Evolutionary conservation across 2,113 vertebrate genomes (phyloP).

Genomic region (Leptobrachium ailaonicum): DNA sequence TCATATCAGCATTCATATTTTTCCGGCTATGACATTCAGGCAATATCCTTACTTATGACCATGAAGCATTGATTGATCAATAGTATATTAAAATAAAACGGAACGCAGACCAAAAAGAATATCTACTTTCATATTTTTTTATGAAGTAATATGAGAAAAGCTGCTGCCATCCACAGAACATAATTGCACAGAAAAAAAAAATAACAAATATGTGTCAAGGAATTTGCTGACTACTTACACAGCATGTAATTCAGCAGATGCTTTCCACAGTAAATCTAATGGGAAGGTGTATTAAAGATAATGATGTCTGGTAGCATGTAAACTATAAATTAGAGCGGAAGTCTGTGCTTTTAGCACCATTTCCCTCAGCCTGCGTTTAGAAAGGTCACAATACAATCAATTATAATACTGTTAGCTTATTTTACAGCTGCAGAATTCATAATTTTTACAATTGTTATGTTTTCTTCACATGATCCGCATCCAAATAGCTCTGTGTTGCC

Average conservation of each 20-base stretch:
- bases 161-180: neutral
- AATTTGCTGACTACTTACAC: too few species aligned
- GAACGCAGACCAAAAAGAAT: too few species aligned
- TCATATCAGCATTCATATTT: neutral
- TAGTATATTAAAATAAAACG: neutral
- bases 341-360: neutral
- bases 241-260: neutral
- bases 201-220: too few species aligned
- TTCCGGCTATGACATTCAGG: neutral
- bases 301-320: constrained; percentile 9
- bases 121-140: too few species aligned
- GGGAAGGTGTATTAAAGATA: constrained; percentile 15
- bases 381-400: too few species aligned
- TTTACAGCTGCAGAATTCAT: too few species aligned
- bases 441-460: too few species aligned
- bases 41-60: neutral
- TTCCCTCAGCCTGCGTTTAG: too few species aligned
- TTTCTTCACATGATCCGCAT: too few species aligned
- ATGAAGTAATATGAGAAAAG: neutral
- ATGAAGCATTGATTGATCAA: neutral
- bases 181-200: neutral
- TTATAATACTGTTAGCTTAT: too few species aligned
- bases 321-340: neutral
- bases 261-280: neutral
- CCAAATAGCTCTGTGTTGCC: too few species aligned